phyloP scores from a whole-genome alignment of 2,888 invertebrate species.

The Chrysomela aeneicollis region DNA sequence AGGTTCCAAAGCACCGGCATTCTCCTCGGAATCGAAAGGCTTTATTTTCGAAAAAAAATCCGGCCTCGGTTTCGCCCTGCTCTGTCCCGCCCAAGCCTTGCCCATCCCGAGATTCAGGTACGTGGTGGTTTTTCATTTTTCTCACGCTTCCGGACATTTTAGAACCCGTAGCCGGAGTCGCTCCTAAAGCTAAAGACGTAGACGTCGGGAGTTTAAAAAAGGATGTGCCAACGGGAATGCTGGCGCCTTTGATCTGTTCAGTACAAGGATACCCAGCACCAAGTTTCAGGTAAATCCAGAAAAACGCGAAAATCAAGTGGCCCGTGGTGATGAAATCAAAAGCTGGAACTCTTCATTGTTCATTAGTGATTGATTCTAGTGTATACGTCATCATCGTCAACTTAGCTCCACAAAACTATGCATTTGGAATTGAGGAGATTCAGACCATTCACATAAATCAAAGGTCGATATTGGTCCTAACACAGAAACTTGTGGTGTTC shows the following conservation, averaged over 20 bases:
- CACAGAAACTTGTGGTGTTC: neutral
- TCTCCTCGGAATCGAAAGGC: slow-evolving; percentile 61
- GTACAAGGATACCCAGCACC: slow-evolving; percentile 69
- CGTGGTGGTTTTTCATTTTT: neutral
- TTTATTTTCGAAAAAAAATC: slow-evolving; percentile 61
- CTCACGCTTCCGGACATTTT: slow-evolving; percentile 40
- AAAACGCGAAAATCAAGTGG: neutral
- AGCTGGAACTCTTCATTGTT: too few species aligned
- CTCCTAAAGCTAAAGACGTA: slow-evolving; percentile 61
- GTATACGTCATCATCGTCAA: too few species aligned
- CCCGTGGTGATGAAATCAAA: slow-evolving; percentile 18
- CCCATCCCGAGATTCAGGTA: slow-evolving; percentile 73
- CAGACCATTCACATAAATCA: too few species aligned
- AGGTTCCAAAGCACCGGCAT: slow-evolving; percentile 65
- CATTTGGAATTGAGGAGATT: too few species aligned
- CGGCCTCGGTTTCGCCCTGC: slow-evolving; percentile 59
- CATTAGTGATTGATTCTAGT: too few species aligned
- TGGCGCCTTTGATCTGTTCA: slow-evolving; percentile 62
- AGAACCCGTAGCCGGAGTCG: slow-evolving; percentile 63
- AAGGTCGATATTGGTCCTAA: too few species aligned
- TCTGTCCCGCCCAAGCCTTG: slow-evolving; percentile 68
- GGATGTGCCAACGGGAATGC: slow-evolving; percentile 50
- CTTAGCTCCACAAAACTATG: too few species aligned
- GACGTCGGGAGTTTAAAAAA: slow-evolving; percentile 62
- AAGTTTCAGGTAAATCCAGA: slow-evolving; percentile 66